These are phyloP conservation scores for Halcyon chelicuti DNA, from an alignment of 2,797 vertebrate genomes.

Conservation along the genomic window DNA sequence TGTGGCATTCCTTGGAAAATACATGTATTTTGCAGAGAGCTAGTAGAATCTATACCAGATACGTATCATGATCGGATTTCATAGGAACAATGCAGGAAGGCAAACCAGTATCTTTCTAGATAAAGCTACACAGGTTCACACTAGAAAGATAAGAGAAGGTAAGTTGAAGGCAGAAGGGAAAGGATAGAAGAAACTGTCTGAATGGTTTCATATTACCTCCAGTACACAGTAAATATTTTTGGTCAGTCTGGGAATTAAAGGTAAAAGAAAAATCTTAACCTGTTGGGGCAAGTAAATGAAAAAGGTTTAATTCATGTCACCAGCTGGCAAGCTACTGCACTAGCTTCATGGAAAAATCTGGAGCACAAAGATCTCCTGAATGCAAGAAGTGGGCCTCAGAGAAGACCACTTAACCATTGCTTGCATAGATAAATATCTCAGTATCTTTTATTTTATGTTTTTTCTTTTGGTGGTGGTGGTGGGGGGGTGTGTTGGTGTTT, in stretches of 20 bases:
- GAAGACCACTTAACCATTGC: background rate
- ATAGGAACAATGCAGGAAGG: background rate
- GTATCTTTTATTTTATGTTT: background rate
- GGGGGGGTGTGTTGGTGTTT: no score
- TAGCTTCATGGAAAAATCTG: background rate
- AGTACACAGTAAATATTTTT: background rate
- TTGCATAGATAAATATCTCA: background rate
- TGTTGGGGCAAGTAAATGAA: background rate
- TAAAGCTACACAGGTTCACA: background rate
- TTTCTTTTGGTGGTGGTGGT: no score
- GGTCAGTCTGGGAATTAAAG: background rate
- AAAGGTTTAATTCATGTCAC: background rate
- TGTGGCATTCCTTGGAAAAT: background rate
- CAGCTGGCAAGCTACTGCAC: background rate
- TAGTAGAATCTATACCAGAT: background rate
- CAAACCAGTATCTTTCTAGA: background rate
- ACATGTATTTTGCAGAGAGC: fast-evolving
- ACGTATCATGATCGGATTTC: background rate
- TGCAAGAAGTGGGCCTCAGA: background rate
- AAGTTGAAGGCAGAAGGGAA: background rate
- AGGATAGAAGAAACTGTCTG: background rate
- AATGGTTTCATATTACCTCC: background rate
- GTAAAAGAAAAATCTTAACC: background rate
- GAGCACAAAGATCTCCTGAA: background rate
- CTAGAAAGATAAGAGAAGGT: background rate